Evolutionary conservation across 2,888 invertebrate species (phyloP), one percentile per base, ranked within the genome.

Genomic region (Gastrophysa polygoni): DNA sequence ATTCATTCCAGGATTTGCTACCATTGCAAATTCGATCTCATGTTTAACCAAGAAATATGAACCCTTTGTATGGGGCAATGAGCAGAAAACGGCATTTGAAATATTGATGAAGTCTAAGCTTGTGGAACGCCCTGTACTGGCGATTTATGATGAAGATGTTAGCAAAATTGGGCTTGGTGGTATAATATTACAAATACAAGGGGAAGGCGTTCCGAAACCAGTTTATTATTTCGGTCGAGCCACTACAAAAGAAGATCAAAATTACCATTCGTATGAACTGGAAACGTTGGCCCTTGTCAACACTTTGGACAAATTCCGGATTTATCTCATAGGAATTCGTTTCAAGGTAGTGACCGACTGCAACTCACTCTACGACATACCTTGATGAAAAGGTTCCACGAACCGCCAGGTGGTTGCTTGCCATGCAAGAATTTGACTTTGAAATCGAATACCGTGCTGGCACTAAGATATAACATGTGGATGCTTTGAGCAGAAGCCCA

Each of bases 361-460:
- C 47, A 70, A 67, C 47, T 67, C 71, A 7, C 28, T n/a, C n/a
- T 73, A 46, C 57, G 70, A 18, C 59, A 63, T 32, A 68, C 73
- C 6, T 24, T 66, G 6, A 32, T 51, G 16, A 73, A 72, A 65
- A 47, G 65, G 51, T 69, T 46, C 74, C 78, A 2, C 51, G 77
- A 49, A 71, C 76, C 11, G 75, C 70, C 2, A 61, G 77, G 38
- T 77, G 78, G 77, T 76, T 74, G 71, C 50, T 77, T 2, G 20
- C 49, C 16, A 62, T 73, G n/a, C n/a, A 73, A 58, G 77, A 78
- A 44, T 77, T 71, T 57, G 68, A 71, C 18, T 77, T 75, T 51
- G 64, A 66, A 6, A 64, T 77, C 0, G 58, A 68, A 43, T 72
- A 76, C 47, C 62, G 72, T 28, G 63, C 73, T 6, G 76, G 73